Conservation (phyloP, 2,797 vertebrate species). For the Enteromius trimaculatus region DNA sequence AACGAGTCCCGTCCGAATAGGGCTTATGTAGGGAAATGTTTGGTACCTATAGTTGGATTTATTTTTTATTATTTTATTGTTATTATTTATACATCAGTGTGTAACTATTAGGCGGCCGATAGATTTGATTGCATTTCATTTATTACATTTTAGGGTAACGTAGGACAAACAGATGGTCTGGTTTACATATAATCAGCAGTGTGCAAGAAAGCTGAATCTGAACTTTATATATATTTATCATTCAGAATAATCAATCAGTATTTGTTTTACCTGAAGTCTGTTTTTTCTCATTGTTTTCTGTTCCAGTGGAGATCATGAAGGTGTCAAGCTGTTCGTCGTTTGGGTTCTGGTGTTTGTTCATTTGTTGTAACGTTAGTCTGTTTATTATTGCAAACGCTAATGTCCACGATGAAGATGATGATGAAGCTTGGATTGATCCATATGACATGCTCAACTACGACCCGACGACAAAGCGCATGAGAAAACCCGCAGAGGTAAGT, state of each 20-base stretch:
- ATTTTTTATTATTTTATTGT: not conserved
- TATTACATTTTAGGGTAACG: too few species aligned
- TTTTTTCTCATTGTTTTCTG: not conserved
- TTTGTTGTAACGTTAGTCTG: not conserved
- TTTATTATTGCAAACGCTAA: slow-evolving; percentile 46
- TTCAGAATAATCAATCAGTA: not conserved
- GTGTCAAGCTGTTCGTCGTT: not conserved
- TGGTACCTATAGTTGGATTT: too few species aligned
- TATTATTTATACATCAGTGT: not conserved
- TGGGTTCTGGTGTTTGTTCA: slow-evolving; percentile 52
- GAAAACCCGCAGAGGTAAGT: slow-evolving; percentile 76
- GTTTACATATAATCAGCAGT: not conserved
- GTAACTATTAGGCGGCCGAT: not conserved
- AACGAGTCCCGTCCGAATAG: too few species aligned
- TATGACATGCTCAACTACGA: slow-evolving; percentile 95
- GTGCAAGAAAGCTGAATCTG: not conserved
- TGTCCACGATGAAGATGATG: slow-evolving; percentile 56
- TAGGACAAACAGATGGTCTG: not conserved
- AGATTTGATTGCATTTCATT: not conserved
- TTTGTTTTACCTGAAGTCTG: not conserved
- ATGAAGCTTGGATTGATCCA: slow-evolving; percentile 92
- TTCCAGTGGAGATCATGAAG: not conserved
- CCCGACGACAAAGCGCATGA: slow-evolving; percentile 84
- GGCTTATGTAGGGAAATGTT: not conserved
- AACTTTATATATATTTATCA: not conserved